Conservation (phyloP, 2,888 invertebrate genomes). For the Apoda limacodes region DNA sequence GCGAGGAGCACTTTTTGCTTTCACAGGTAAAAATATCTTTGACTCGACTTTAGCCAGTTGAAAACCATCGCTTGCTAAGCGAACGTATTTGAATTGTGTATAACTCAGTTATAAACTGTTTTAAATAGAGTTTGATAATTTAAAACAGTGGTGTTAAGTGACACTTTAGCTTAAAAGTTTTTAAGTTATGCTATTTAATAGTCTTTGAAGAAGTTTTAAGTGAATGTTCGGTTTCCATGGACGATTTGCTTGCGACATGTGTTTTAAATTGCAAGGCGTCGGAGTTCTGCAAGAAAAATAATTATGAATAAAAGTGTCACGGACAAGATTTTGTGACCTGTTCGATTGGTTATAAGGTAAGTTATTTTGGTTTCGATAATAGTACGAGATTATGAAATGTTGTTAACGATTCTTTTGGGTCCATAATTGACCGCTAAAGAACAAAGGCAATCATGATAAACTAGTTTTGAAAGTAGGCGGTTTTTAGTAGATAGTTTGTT, state of each 20-base stretch:
- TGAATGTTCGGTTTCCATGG: slow-evolving; percentile 24
- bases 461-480: slow-evolving; percentile 45
- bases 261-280: no score
- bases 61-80: slow-evolving; percentile 40
- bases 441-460: slow-evolving; percentile 40
- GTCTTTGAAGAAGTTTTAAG: slow-evolving; percentile 16
- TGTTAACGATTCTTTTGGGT: slow-evolving; percentile 4
- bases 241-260: slow-evolving; percentile 28
- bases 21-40: slow-evolving; percentile 64
- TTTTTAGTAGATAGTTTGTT: slow-evolving; percentile 26
- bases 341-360: slow-evolving; percentile 36
- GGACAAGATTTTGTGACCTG: slow-evolving; percentile 39
- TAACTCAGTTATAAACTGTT: background rate
- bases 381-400: background rate
- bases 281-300: no score
- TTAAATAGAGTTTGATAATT: slow-evolving; percentile 12
- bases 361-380: no score
- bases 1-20: slow-evolving; percentile 46
- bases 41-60: slow-evolving; percentile 42
- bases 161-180: slow-evolving; percentile 8
- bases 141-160: slow-evolving; percentile 6
- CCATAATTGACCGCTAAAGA: slow-evolving; percentile 27
- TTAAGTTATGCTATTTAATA: slow-evolving; percentile 5
- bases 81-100: slow-evolving; percentile 23
- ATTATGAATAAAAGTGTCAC: no score